Evolutionary conservation across 2,113 vertebrate genomes (phyloP).

Genomic region (Sinocyclocheilus rhinocerous): DNA sequence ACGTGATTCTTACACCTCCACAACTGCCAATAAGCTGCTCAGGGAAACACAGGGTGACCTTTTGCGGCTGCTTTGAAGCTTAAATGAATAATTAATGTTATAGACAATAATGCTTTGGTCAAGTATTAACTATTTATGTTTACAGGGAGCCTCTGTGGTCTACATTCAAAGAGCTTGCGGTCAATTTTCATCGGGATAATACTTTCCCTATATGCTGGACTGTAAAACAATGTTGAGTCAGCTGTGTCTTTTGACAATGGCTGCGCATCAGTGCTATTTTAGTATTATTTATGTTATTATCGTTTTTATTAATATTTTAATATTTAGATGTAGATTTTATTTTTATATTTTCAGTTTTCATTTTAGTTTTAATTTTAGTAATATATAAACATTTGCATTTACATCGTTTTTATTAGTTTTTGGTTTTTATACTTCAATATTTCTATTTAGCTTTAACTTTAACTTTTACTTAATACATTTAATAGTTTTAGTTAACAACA

Average conservation of each 20-base stretch:
- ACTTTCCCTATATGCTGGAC: not conserved
- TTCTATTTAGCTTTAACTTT: no score
- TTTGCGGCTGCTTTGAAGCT: not conserved
- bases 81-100: slow-evolving; percentile 41
- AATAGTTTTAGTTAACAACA: no score
- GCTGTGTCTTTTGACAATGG: not conserved
- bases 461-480: no score
- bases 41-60: slow-evolving; percentile 23
- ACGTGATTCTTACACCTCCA: not conserved
- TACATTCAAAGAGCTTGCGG: not conserved
- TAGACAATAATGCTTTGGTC: not conserved
- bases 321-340: no score
- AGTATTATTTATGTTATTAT: not conserved
- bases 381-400: no score
- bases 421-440: no score
- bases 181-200: slow-evolving; percentile 37
- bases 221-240: slow-evolving; percentile 25
- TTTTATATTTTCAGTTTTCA: no score
- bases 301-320: not conserved
- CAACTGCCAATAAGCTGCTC: not conserved
- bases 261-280: not conserved
- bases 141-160: not conserved
- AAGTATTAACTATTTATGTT: slow-evolving; percentile 20
- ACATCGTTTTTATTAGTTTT: no score
- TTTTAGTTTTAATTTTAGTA: no score